phyloP scores from a whole-genome alignment of 2,113 vertebrate genomes.

The Hemibagrus wyckioides region DNA sequence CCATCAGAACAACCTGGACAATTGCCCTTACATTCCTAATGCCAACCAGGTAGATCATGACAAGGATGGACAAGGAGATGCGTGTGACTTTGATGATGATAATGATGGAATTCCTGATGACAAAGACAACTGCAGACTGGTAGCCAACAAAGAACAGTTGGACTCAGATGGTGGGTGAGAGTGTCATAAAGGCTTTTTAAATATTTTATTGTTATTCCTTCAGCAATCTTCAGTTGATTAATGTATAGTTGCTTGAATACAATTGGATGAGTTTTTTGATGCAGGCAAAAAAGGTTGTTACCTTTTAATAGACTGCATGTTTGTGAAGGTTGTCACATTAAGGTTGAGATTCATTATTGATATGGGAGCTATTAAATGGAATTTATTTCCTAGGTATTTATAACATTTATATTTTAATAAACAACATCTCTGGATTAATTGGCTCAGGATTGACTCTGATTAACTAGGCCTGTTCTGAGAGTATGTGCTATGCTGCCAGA shows the following conservation, averaged over 20 bases:
- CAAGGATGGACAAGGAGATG: slow-evolving; percentile 91
- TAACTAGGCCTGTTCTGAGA: no score
- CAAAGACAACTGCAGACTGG: slow-evolving; percentile 93
- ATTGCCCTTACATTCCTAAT: slow-evolving; percentile 93
- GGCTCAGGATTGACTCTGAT: no score
- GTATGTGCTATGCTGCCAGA: no score
- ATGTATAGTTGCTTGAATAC: not conserved
- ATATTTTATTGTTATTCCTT: not conserved
- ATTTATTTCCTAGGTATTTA: no score
- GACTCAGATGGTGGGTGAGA: slow-evolving; percentile 84
- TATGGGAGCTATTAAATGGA: no score
- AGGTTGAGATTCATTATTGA: no score
- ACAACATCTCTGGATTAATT: no score
- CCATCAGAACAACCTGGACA: slow-evolving; percentile 97
- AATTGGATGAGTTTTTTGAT: not conserved
- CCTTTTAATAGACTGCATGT: no score
- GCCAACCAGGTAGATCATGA: slow-evolving; percentile 96
- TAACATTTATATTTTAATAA: no score
- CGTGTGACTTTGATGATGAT: slow-evolving; percentile 94
- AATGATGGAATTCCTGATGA: slow-evolving; percentile 93
- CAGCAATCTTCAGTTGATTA: not conserved
- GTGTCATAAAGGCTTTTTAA: not conserved
- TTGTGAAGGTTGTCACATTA: no score
- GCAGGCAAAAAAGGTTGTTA: no score
- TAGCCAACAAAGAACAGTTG: slow-evolving; percentile 85